Conservation (phyloP, 2,888 invertebrate genomes). For the Notocelia uddmanniana region DNA sequence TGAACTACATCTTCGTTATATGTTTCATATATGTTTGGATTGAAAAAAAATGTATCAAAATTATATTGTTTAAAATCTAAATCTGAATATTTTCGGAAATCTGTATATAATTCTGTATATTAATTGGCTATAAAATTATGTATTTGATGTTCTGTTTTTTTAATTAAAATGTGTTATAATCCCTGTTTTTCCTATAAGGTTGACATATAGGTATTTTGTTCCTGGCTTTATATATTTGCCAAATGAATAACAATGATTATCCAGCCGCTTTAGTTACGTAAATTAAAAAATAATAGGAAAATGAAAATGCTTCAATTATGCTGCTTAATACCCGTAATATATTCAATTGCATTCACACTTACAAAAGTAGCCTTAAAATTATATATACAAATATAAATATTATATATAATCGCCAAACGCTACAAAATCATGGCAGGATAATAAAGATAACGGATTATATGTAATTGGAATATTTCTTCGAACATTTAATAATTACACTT, state of each 20-base stretch:
- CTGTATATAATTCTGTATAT: slow-evolving; percentile 42
- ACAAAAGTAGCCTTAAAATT: slow-evolving; percentile 66
- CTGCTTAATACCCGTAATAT: slow-evolving; percentile 65
- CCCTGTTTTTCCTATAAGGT: neutral
- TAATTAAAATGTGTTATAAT: slow-evolving; percentile 28
- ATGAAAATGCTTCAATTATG: slow-evolving; percentile 49
- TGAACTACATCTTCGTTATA: neutral
- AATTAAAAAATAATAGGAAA: neutral
- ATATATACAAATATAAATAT: slow-evolving; percentile 52
- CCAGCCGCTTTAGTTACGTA: no score
- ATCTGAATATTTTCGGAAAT: no score
- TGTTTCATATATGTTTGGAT: slow-evolving; percentile 43
- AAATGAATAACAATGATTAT: neutral
- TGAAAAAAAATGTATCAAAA: slow-evolving; percentile 47
- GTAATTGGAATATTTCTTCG: neutral
- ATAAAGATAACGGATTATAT: neutral
- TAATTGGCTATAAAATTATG: slow-evolving; percentile 45
- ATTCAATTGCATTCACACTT: slow-evolving; percentile 63
- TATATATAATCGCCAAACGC: slow-evolving; percentile 33
- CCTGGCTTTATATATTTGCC: no score
- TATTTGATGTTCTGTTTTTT: slow-evolving; percentile 44
- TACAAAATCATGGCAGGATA: slow-evolving; percentile 27
- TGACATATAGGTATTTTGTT: neutral
- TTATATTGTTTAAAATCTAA: slow-evolving; percentile 15
- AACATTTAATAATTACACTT: neutral